A percentile compares a stretch with the other conserved stretches of the same genome.
phyloP scores from a whole-genome alignment of 2,113 vertebrate genomes.

The Neofelis nebulosa region DNA sequence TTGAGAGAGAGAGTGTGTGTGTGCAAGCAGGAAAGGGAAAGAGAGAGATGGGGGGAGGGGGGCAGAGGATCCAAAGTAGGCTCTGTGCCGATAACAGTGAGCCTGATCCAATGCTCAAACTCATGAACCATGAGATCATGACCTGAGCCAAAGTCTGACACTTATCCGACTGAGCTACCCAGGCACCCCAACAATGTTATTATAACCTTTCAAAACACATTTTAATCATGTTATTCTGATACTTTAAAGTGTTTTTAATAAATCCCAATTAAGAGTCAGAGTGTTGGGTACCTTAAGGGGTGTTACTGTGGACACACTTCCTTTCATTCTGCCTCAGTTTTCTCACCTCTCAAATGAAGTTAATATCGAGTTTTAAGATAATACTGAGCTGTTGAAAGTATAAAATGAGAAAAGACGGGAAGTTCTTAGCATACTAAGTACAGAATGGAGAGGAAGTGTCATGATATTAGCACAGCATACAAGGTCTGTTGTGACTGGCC shows the following conservation, averaged over 20 bases:
- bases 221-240: background rate
- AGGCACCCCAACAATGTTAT: background rate
- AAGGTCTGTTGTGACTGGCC: background rate
- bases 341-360: background rate
- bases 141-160: too few species aligned
- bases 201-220: background rate
- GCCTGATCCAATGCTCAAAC: too few species aligned
- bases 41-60: too few species aligned
- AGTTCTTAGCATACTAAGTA: background rate
- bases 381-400: background rate
- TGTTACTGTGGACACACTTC: background rate
- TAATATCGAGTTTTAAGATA: background rate
- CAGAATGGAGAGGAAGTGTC: background rate
- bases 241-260: background rate
- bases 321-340: conserved; percentile 5
- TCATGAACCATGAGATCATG: too few species aligned
- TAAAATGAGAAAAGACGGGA: background rate
- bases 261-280: background rate
- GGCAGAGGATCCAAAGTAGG: too few species aligned
- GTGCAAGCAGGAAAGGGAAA: too few species aligned
- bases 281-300: background rate
- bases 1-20: too few species aligned
- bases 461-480: background rate
- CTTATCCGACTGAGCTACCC: too few species aligned
- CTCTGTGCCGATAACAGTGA: too few species aligned